Percentiles rank a stretch among this genome's conserved stretches.
Evolutionary conservation across 1,140 invertebrate genomes (phyloP).

Genomic region (Lordiphosa collinella): DNA sequence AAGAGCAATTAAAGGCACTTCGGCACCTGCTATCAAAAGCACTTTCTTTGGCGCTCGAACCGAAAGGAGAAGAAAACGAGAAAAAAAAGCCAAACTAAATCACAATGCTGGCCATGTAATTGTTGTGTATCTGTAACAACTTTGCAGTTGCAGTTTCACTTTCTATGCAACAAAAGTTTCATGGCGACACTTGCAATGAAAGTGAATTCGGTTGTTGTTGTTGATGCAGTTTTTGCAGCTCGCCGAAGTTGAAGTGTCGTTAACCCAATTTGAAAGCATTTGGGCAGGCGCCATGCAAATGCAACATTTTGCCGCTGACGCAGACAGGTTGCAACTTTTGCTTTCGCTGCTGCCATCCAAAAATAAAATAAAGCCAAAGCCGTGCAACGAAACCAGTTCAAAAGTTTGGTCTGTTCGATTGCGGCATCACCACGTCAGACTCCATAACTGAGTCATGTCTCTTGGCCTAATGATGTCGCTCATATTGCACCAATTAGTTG

Average conservation of each 20-base stretch:
- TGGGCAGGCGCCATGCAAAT: slow-evolving; percentile 58
- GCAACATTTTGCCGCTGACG: slow-evolving; percentile 26
- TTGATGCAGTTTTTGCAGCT: slow-evolving; percentile 7
- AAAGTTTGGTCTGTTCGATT: slow-evolving; percentile 63
- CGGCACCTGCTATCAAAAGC: slow-evolving; percentile 41
- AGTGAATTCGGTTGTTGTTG: slow-evolving; percentile 42
- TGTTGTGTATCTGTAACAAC: slow-evolving; percentile 62
- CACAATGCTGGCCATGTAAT: slow-evolving; percentile 53
- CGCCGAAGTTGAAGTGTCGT: slow-evolving; percentile 62
- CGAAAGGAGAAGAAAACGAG: too few relatives aligned
- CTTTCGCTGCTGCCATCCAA: slow-evolving; percentile 60
- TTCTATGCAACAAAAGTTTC: slow-evolving; percentile 49
- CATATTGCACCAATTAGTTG: slow-evolving; percentile 41
- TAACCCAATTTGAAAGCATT: slow-evolving; percentile 76
- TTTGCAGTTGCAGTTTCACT: slow-evolving; percentile 54
- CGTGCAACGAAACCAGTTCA: slow-evolving; percentile 52
- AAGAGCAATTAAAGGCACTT: not conserved
- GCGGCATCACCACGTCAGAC: slow-evolving; percentile 43
- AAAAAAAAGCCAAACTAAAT: slow-evolving; percentile 43
- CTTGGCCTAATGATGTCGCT: slow-evolving; percentile 29
- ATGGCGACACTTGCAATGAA: slow-evolving; percentile 65
- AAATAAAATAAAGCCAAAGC: slow-evolving; percentile 1
- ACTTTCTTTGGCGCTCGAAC: slow-evolving; percentile 47
- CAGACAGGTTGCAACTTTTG: slow-evolving; percentile 65
- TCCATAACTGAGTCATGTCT: slow-evolving; percentile 16